A percentile compares a stretch with the other conserved stretches of the same genome.
phyloP scores from a whole-genome alignment of 2,797 vertebrate species.

The Paedocypris micromegethes region DNA sequence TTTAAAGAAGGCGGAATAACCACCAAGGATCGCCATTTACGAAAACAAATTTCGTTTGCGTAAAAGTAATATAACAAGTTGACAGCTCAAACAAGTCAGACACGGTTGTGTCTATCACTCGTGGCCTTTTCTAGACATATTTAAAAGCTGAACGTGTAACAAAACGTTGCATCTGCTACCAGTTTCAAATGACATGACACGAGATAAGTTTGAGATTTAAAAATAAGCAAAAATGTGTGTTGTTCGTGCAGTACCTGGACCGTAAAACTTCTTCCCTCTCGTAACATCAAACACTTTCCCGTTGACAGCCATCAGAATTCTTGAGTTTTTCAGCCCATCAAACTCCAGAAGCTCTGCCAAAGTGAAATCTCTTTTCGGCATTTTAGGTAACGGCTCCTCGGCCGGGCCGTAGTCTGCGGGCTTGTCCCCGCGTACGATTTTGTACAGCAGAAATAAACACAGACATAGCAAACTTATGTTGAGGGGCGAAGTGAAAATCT shows the following conservation, averaged over 20 bases:
- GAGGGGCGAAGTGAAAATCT: conserved; percentile 85
- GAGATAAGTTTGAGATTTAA: background rate
- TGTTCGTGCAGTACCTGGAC: conserved; percentile 72
- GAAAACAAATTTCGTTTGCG: too few relatives aligned
- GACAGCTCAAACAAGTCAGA: too few relatives aligned
- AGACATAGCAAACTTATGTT: conserved; percentile 86
- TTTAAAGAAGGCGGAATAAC: too few relatives aligned
- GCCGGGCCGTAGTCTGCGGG: conserved; percentile 60
- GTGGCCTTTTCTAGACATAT: too few relatives aligned
- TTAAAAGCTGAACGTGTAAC: too few relatives aligned
- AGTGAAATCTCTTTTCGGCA: conserved; percentile 86
- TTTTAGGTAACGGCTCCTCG: conserved; percentile 71
- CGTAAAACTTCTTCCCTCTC: conserved; percentile 88
- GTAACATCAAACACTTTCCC: conserved; percentile 95
- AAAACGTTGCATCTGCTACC: too few relatives aligned
- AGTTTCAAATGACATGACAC: too few relatives aligned
- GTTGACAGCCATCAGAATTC: conserved; percentile 91
- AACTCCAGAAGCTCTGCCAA: conserved; percentile 75
- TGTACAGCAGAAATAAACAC: conserved; percentile 86
- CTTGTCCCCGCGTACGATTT: conserved; percentile 85
- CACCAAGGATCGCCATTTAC: too few relatives aligned
- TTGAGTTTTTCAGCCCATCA: conserved; percentile 74
- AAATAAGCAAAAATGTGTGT: background rate
- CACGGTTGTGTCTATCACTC: too few relatives aligned
- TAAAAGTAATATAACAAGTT: too few relatives aligned